Percentiles rank a stretch among this genome's conserved stretches.
Conservation (phyloP, 2,797 vertebrate genomes). For the Chaunax sp. region DNA sequence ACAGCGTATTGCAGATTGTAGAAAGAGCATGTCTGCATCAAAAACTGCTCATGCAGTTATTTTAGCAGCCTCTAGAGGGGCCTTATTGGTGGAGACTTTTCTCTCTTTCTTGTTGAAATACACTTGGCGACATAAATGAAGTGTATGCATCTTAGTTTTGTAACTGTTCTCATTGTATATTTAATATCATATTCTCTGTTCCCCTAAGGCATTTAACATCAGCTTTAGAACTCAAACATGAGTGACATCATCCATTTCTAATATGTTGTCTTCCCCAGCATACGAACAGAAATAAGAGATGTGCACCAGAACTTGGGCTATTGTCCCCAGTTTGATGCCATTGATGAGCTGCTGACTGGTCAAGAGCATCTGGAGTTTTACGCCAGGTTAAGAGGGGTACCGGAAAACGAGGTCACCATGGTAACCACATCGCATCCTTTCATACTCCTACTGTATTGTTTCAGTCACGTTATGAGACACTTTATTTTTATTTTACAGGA, state of each 20-base stretch:
- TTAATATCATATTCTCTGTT: neutral
- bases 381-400: constrained; percentile 93
- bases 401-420: constrained; percentile 93
- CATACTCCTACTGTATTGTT: neutral
- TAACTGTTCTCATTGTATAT: neutral
- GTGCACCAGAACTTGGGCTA: constrained; percentile 98
- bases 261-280: constrained; percentile 75
- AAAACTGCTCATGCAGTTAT: neutral
- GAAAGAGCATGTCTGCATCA: constrained; percentile 8
- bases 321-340: constrained; percentile 97
- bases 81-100: no score
- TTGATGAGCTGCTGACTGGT: constrained; percentile 94
- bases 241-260: neutral
- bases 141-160: neutral
- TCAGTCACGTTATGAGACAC: neutral
- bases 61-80: no score
- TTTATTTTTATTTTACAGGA: no score
- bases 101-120: constrained; percentile 6
- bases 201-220: neutral
- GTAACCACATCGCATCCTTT: constrained; percentile 78
- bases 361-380: constrained; percentile 97
- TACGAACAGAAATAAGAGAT: constrained; percentile 89
- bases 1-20: constrained; percentile 20
- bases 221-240: constrained; percentile 6
- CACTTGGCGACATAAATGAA: neutral